Evolutionary conservation across 2,797 vertebrate genomes (phyloP).

Genomic region (Schizopygopsis pylzovi): DNA sequence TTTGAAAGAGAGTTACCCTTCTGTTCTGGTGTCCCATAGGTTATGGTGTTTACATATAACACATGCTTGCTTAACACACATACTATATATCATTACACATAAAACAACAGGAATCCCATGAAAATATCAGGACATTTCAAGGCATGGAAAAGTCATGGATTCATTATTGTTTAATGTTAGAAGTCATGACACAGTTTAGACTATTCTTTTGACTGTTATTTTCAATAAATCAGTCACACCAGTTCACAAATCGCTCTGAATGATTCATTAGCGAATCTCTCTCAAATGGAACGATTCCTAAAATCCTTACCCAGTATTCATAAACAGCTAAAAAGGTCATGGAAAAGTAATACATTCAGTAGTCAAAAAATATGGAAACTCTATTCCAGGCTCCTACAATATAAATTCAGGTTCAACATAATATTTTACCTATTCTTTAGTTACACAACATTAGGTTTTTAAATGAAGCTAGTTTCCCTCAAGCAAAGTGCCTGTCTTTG

Average conservation of each 20-base stretch:
- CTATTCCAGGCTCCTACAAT: not conserved
- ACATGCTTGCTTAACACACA: conserved; percentile 1
- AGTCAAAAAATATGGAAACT: not conserved
- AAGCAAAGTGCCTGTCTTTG: conserved; percentile 3
- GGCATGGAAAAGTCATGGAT: not conserved
- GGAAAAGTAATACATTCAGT: not conserved
- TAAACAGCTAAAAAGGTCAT: not conserved
- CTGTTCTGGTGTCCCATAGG: conserved; percentile 40
- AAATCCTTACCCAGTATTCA: not conserved
- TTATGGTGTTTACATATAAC: conserved; percentile 29
- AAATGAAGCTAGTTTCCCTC: not conserved
- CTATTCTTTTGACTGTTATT: not conserved
- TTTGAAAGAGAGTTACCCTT: conserved; percentile 65
- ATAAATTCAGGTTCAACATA: not conserved
- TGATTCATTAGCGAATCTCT: conserved; percentile 5
- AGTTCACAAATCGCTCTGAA: not conserved
- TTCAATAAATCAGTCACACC: not conserved
- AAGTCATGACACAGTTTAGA: not conserved
- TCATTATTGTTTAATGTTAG: not conserved
- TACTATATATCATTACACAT: conserved; percentile 19
- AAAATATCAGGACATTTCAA: not conserved
- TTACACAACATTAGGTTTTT: not conserved
- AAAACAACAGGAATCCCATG: not conserved
- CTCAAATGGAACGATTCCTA: not conserved
- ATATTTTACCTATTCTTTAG: not conserved